Base-by-base conservation (phyloP, 2,888 invertebrate genomes). In the Coelopa pilipes region DNA sequence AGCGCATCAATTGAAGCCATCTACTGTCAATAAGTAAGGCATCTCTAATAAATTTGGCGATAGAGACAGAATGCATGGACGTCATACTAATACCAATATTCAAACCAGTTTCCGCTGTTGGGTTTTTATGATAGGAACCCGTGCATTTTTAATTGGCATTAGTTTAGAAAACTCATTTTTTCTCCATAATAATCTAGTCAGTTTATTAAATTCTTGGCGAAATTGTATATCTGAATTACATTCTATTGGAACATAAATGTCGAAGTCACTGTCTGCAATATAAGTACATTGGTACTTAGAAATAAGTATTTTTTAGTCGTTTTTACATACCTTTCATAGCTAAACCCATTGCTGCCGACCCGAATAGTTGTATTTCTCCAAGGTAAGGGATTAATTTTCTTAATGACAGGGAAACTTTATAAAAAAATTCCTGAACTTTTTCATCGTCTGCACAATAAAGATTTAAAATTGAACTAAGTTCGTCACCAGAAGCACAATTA, bases 71-170 rank as follows among this genome's bases (percentile, higher is more conserved):
- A 4, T 93, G 89, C 19, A 90, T 89, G 65, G 92, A 93, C 79
- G 92, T 92, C 83, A 94, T 92, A 70, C 92, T 93, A 47, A 95
- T 88, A 84, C 95, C 95, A 79, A 93, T 91, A 80, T 90, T 90
- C 24, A 92, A 90, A 0, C 88, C 87, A 0, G 92, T 92, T 13
- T 89, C 88, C 1, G 87, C 79, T 94, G 93, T 76, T 89, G 88
- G 84, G 93, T 92, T 83, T 93, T 94, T 13, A 95, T 91, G 76
- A 95, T 93, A 45, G 95, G 95, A 5, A 93, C 93, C 83, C 92
- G 92, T 15, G 95, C 94, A 67, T 89, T 89, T 0, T 92, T 91
- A 80, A 94, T 93, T 63, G 91, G 87, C 34, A 92, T 81, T 19
- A 93, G 87, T 70, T 92, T 89, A 0, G 21, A 63, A 49, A 80